These are phyloP conservation scores for Platysternon megacephalum DNA, from an alignment of 2,113 vertebrate genomes.

Conservation along the genomic window DNA sequence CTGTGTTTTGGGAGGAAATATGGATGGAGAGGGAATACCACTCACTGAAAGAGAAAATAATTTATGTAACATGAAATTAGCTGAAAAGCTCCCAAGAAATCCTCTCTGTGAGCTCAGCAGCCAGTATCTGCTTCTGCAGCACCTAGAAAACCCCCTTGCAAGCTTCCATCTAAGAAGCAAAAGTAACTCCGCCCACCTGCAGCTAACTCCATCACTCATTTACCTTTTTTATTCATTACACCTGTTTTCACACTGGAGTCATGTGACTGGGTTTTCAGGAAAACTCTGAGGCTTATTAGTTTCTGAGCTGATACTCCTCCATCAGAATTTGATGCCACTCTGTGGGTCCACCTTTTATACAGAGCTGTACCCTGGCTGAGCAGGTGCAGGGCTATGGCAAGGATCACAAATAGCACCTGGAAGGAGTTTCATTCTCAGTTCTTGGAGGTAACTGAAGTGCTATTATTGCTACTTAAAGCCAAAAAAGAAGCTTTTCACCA, in stretches of 20 bases:
- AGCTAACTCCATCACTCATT: constrained; percentile 25
- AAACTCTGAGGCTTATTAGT: constrained; percentile 52
- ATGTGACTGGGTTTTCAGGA: constrained; percentile 36
- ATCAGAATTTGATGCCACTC: constrained; percentile 25
- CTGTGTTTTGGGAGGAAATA: background rate
- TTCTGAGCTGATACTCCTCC: constrained; percentile 31
- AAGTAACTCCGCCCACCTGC: constrained; percentile 28
- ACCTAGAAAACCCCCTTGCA: constrained; percentile 25
- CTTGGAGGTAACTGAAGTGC: background rate
- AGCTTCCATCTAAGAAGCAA: background rate
- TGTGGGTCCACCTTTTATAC: background rate
- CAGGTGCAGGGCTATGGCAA: background rate
- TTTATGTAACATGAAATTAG: constrained; percentile 43
- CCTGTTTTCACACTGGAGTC: constrained; percentile 42
- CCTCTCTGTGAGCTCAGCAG: constrained; percentile 32
- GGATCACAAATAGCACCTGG: background rate
- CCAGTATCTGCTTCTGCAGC: constrained; percentile 36
- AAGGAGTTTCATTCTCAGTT: background rate
- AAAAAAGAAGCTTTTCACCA: background rate
- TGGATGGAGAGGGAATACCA: rapidly evolving
- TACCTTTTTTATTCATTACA: constrained; percentile 69
- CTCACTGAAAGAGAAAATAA: background rate
- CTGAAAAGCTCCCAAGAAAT: background rate
- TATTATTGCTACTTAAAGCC: background rate
- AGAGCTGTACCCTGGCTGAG: background rate